These are phyloP conservation scores for Sipha maydis DNA, from an alignment of 2,888 invertebrate species.

Conservation along the genomic window DNA sequence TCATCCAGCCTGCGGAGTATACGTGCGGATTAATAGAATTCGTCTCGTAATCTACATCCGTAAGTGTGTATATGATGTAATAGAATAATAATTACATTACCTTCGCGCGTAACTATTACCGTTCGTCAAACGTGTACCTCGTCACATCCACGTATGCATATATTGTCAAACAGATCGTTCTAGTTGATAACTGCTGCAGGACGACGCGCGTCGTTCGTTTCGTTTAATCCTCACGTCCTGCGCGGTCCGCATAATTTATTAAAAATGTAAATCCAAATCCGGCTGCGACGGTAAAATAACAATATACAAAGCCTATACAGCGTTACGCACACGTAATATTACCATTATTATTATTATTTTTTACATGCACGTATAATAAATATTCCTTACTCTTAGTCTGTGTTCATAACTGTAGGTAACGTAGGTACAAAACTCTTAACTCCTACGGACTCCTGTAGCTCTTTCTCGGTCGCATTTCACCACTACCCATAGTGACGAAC, in stretches of 20 bases:
- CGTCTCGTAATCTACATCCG: too few species aligned
- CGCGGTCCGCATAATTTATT: background rate
- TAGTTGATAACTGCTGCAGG: background rate
- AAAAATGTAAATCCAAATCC: background rate
- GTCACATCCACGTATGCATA: too few species aligned
- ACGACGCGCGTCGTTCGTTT: background rate
- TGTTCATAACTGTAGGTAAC: background rate
- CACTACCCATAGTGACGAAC: too few species aligned
- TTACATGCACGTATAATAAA: background rate
- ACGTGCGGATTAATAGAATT: too few species aligned
- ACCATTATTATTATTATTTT: background rate
- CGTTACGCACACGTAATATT: background rate
- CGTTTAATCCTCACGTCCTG: slow-evolving; percentile 1
- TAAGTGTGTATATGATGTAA: too few species aligned
- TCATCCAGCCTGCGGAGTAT: too few species aligned
- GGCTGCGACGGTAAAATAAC: background rate
- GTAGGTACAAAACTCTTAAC: too few species aligned
- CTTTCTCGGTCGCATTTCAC: too few species aligned
- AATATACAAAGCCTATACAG: background rate
- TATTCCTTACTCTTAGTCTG: background rate
- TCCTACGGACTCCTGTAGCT: too few species aligned
- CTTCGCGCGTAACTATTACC: too few species aligned
- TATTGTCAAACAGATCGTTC: background rate
- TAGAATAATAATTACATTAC: too few species aligned
- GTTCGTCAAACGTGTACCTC: too few species aligned